Base-by-base conservation (phyloP, 2,113 vertebrate genomes). In the Pachycephala philippinensis region DNA sequence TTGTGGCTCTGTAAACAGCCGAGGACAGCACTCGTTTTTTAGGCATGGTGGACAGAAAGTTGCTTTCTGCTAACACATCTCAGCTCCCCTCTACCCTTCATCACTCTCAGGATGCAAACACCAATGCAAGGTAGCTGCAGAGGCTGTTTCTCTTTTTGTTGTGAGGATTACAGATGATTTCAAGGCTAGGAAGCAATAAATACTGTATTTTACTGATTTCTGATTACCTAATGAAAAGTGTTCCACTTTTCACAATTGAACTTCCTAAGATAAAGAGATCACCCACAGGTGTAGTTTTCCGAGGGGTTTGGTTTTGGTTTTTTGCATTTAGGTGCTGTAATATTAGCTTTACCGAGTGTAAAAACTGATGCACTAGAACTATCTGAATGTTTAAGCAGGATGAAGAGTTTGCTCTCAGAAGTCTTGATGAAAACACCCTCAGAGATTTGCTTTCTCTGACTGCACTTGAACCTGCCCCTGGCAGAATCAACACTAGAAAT, bases 181-280 rank as follows among this genome's bases (percentile, higher is more conserved):
- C 49, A 74, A 74, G 45, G 50, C 16, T 23, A 81, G 31, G 16
- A 87, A 84, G 72, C 52, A 84, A 66, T 10, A 69, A 63, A 75
- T 30, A 44, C 39, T 23, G 14, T 27, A 27, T 56, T 44, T 68
- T 60, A 83, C 8, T 71, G 23, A 27, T 5, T 86, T 60, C 33
- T 60, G 39, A 61, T 35, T 69, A 61, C 30, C 10, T 69, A 27
- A 47, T 60, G 45, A 31, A n/a, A 52, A 28, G 9, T 19, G 28
- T 59, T 87, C 27, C 39, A 24, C 33, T 86, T 71, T 15, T 20
- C 26, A 40, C 61, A 20, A 61, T 47, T 65, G 22, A 83, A 2
- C 24, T 84, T 15, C 2, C 0, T 28, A 63, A 42, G n/a, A 72
- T 6, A 44, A 0, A 2, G 50, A 84, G 16, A 84, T 40, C 15